Conservation (phyloP, 2,113 vertebrate species). For the Prinia subflava region DNA sequence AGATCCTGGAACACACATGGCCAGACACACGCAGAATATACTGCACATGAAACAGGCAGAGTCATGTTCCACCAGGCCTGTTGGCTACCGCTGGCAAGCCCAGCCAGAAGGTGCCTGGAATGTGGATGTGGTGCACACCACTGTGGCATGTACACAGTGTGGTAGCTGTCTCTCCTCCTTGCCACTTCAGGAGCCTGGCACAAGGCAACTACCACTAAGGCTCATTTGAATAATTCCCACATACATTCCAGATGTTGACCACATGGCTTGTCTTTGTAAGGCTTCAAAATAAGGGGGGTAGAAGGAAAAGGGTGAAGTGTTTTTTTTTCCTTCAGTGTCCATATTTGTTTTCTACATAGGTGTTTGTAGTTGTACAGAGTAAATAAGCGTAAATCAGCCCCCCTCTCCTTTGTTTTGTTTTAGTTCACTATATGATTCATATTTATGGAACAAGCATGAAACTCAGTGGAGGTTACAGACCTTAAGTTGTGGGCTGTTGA, state of each 20-base stretch:
- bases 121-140: neutral
- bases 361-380: slow-evolving; percentile 42
- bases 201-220: neutral
- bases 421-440: neutral
- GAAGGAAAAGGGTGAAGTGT: neutral
- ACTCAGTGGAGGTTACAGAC: neutral
- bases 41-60: neutral
- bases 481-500: neutral
- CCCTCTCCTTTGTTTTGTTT: neutral
- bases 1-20: neutral
- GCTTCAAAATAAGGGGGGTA: neutral
- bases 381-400: slow-evolving; percentile 29
- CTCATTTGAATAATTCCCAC: slow-evolving; percentile 67
- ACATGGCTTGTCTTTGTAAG: slow-evolving; percentile 33
- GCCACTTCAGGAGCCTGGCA: slow-evolving; percentile 40
- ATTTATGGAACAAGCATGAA: neutral
- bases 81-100: neutral
- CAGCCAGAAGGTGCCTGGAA: neutral
- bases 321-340: slow-evolving; percentile 7
- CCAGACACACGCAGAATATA: neutral
- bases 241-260: slow-evolving; percentile 63
- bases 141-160: neutral
- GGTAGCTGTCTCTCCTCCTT: neutral
- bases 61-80: neutral
- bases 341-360: slow-evolving; percentile 53